Evolutionary conservation across 1,140 invertebrate species (phyloP), one percentile per base, ranked within the genome.

Genomic region (Ceratoteleas bidentatus): DNA sequence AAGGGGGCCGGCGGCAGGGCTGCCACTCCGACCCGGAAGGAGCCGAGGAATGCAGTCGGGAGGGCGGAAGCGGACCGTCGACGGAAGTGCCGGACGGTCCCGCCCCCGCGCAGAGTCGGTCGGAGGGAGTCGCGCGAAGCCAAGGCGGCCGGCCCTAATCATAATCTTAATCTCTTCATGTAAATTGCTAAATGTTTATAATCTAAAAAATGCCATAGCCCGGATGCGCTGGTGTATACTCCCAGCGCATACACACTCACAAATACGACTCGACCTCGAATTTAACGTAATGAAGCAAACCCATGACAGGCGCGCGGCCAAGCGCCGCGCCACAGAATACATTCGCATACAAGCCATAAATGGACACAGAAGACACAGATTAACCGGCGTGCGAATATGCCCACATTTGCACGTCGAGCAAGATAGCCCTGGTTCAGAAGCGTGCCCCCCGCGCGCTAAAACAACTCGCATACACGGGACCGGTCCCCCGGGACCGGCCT

Each of bases 161-260:
- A 90, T 91, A 90, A 92, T 92, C 88, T 92, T 92, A 92, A 92
- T 91, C 90, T 92, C 87, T 91, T 90, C 91, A 92, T 92, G 90
- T 91, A 91, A 91, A 92, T 91, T 90, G 90, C 90, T 92, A 92
- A 92, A 92, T 92, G 90, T 92, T 92, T 91, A 90, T 90, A 91
- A 91, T 90, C 88, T 90, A 90, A 91, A 90, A 89, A 91, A 90
- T 91, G 91, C 91, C 91, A 92, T 92, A 92, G 91, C 91, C 91
- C 91, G 91, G 91, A 92, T 92, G 91, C 90, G 89, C 91, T 92
- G 91, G 91, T 92, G 91, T 85, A 92, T 91, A 92, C 91, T 92
- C 91, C 91, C 91, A 92, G 91, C 87, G 91, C 91, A 92, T 92
- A 92, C 90, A 92, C 91, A 92, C 79, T 92, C 86, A 91, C 91